Conservation (phyloP, 1,140 invertebrate genomes). For the Drosophila navojoa region DNA sequence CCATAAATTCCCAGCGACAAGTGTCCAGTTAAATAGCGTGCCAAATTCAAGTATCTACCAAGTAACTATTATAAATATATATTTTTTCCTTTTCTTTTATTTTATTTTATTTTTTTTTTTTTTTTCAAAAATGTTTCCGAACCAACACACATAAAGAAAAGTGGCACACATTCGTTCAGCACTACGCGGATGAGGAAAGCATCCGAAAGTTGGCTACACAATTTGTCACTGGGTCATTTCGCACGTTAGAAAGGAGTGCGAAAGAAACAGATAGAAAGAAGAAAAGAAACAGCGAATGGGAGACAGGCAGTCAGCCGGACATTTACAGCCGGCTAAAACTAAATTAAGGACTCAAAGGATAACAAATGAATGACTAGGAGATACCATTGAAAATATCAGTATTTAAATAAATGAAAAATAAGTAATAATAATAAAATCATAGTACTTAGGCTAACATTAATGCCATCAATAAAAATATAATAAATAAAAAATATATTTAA, state of each 20-base stretch:
- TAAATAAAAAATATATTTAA: too few species aligned
- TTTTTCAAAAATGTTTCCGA: background rate
- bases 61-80: constrained; percentile 36
- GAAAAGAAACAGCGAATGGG: constrained; percentile 13
- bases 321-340: constrained; percentile 4
- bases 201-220: constrained; percentile 62
- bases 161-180: constrained; percentile 18
- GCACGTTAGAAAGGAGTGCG: constrained; percentile 50
- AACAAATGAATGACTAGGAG: background rate
- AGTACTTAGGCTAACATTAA: too few species aligned
- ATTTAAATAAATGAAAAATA: background rate
- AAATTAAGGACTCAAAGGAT: background rate
- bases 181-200: constrained; percentile 16
- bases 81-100: constrained; percentile 1
- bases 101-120: too few species aligned
- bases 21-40: constrained; percentile 56
- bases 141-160: background rate
- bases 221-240: constrained; percentile 72
- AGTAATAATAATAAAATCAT: too few species aligned
- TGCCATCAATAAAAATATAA: too few species aligned
- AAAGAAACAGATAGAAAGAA: background rate
- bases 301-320: background rate
- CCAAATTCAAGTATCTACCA: constrained; percentile 37
- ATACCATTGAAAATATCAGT: background rate
- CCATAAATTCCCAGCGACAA: constrained; percentile 63